A percentile compares a stretch with the other conserved stretches of the same genome.
Conservation (phyloP, 2,113 vertebrate genomes). For the Gracilinanus agilis region DNA sequence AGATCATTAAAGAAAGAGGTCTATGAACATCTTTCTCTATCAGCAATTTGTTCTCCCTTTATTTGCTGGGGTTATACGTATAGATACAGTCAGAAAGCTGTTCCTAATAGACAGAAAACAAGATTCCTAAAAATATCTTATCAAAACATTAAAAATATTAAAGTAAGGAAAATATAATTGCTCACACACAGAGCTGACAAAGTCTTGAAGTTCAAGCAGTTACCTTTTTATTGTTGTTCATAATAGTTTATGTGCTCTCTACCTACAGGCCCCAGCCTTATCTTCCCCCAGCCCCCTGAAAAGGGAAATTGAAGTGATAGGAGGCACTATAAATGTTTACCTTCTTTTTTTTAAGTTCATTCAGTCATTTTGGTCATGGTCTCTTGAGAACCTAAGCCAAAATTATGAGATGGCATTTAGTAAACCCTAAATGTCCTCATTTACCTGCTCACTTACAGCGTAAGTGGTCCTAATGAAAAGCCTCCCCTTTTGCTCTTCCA, state of each 20-base stretch:
- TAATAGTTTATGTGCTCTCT: slow-evolving; percentile 3
- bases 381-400: slow-evolving; percentile 67
- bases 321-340: slow-evolving; percentile 63
- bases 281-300: neutral
- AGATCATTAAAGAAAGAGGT: slow-evolving; percentile 31
- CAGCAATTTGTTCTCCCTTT: slow-evolving; percentile 11
- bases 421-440: slow-evolving; percentile 70
- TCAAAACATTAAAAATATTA: slow-evolving; percentile 44
- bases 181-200: neutral
- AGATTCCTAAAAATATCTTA: neutral
- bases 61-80: neutral
- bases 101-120: slow-evolving; percentile 20
- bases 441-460: slow-evolving; percentile 68
- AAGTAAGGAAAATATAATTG: slow-evolving; percentile 23
- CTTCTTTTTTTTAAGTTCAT: neutral
- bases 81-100: neutral
- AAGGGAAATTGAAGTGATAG: slow-evolving; percentile 63
- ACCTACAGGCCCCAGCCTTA: neutral
- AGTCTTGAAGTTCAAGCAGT: slow-evolving; percentile 13
- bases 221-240: slow-evolving; percentile 41
- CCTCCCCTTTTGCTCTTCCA: slow-evolving; percentile 48
- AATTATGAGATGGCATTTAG: slow-evolving; percentile 73
- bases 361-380: slow-evolving; percentile 49
- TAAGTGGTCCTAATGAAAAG: slow-evolving; percentile 75
- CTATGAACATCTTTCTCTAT: neutral